These are phyloP conservation scores for Lipophrys pholis DNA, from an alignment of 2,113 vertebrate genomes.

Conservation along the genomic window DNA sequence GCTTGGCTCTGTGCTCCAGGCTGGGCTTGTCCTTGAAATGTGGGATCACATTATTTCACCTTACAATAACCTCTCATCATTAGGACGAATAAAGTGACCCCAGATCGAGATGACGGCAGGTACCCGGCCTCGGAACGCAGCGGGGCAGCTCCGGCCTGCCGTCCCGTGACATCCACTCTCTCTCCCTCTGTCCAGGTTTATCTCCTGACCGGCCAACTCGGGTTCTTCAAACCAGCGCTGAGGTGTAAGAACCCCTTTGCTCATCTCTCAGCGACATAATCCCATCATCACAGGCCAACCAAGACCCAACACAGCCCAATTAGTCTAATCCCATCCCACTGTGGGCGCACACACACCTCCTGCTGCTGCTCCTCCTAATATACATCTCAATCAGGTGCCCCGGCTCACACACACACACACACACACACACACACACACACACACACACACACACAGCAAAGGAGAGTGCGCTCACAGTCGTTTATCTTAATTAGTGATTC, in stretches of 20 bases:
- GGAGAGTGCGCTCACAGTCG: slow-evolving; percentile 1
- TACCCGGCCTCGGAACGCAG: slow-evolving; percentile 33
- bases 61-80: slow-evolving; percentile 51
- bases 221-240: slow-evolving; percentile 45
- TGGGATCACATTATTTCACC: slow-evolving; percentile 45
- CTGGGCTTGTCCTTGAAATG: slow-evolving; percentile 57
- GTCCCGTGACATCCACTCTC: slow-evolving; percentile 19
- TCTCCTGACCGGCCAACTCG: slow-evolving; percentile 13
- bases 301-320: slow-evolving; percentile 73
- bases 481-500: slow-evolving; percentile 69
- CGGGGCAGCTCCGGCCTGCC: slow-evolving; percentile 11
- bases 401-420: not conserved
- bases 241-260: slow-evolving; percentile 59
- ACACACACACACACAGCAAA: slow-evolving; percentile 48
- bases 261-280: slow-evolving; percentile 72
- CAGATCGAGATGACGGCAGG: slow-evolving; percentile 33
- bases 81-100: slow-evolving; percentile 27
- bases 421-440: no score
- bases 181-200: not conserved
- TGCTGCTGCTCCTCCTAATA: slow-evolving; percentile 55
- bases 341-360: slow-evolving; percentile 45
- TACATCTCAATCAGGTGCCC: slow-evolving; percentile 41
- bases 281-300: slow-evolving; percentile 70
- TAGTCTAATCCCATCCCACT: slow-evolving; percentile 71
- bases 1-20: slow-evolving; percentile 37